phyloP scores from a whole-genome alignment of 1,140 invertebrate species.

The Paramacrobiotus metropolitanus region DNA sequence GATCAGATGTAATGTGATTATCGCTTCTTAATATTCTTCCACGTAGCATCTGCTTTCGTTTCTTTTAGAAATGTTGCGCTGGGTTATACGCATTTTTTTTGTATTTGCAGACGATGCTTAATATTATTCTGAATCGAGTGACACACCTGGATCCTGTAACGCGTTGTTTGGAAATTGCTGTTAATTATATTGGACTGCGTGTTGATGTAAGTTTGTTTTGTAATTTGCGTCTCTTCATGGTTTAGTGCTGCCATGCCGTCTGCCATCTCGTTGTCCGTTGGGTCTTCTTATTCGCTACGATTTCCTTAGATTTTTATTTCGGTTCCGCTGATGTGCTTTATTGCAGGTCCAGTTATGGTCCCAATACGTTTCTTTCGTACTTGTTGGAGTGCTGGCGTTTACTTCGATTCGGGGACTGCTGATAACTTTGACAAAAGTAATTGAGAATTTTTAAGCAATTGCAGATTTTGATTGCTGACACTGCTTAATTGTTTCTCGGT shows the following conservation, averaged over 20 bases:
- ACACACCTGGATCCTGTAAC: conserved; percentile 97
- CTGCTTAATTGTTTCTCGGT: too few species aligned
- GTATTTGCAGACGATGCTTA: conserved; percentile 60
- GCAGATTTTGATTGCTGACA: too few species aligned
- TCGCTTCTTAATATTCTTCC: too few species aligned
- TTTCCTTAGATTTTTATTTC: too few species aligned
- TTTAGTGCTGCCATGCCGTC: too few species aligned
- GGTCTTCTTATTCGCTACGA: too few species aligned
- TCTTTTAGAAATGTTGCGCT: too few species aligned
- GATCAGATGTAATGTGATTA: too few species aligned
- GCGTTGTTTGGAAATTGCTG: conserved; percentile 78
- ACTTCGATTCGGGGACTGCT: conserved; percentile 89
- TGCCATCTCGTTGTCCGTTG: too few species aligned
- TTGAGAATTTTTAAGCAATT: too few species aligned
- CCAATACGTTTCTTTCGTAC: conserved; percentile 87
- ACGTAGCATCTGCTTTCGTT: too few species aligned
- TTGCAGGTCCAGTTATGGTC: conserved; percentile 67
- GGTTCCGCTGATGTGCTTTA: conserved; percentile 1
- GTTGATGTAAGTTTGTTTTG: conserved; percentile 49
- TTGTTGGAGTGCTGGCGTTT: conserved; percentile 90
- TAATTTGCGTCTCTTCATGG: background rate
- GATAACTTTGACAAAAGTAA: conserved; percentile 85
- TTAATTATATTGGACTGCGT: conserved; percentile 84
- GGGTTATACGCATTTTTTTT: too few species aligned
- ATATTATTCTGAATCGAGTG: conserved; percentile 95